A percentile compares a stretch with the other conserved stretches of the same genome.
Evolutionary conservation across 2,113 vertebrate species (phyloP).

Genomic region (Parus major): DNA sequence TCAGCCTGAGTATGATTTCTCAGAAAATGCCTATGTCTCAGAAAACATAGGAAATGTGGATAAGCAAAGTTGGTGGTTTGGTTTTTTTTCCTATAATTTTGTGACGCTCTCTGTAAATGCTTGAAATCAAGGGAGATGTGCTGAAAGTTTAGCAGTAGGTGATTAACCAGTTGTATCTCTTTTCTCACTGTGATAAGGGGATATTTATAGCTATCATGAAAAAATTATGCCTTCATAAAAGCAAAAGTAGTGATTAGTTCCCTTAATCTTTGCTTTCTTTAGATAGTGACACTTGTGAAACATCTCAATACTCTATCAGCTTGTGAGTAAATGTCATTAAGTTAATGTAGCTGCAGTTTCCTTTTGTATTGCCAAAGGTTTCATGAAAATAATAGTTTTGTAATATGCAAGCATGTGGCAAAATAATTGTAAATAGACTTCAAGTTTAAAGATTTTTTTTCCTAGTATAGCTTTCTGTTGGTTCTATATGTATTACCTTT

Average conservation of each 20-base stretch:
- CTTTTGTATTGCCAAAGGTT: neutral
- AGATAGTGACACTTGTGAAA: neutral
- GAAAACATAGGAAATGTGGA: neutral
- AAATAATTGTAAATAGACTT: neutral
- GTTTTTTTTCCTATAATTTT: rapidly evolving
- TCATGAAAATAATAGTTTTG: neutral
- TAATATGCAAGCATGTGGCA: neutral
- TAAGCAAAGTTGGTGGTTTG: neutral
- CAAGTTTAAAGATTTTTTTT: neutral
- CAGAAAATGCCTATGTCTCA: neutral
- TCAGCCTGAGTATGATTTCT: neutral
- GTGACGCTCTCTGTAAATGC: neutral
- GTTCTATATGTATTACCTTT: neutral
- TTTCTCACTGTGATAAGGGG: neutral
- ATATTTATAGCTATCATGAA: neutral
- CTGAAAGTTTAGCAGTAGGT: neutral
- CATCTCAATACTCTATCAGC: neutral
- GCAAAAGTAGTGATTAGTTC: neutral
- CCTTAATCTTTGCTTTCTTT: neutral
- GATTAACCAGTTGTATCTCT: neutral
- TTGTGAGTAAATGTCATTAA: neutral
- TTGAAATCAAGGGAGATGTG: neutral
- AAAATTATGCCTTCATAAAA: neutral
- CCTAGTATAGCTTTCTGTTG: neutral
- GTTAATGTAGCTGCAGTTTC: neutral